phyloP scores from a whole-genome alignment of 2,113 vertebrate species.

The Microcebus jonahi region DNA sequence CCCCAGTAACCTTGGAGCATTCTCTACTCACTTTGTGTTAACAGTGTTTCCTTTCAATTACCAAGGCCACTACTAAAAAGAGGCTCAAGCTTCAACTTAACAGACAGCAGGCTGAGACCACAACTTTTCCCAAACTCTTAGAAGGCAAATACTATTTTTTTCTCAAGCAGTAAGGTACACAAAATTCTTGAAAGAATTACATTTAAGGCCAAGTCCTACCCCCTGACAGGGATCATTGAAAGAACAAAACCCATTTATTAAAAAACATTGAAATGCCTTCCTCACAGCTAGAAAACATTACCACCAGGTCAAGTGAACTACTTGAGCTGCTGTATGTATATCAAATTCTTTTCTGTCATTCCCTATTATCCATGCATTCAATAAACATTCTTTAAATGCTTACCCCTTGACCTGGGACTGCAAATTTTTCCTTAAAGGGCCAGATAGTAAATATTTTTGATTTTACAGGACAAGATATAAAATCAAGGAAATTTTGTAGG shows the following conservation, averaged over 20 bases:
- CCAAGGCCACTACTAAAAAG: not conserved
- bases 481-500: not conserved
- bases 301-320: not conserved
- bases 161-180: not conserved
- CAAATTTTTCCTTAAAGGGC: constrained; percentile 13
- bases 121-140: not conserved
- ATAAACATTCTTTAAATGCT: constrained; percentile 20
- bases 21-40: not conserved
- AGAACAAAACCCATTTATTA: constrained; percentile 14
- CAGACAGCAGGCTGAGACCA: not conserved
- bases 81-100: not conserved
- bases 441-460: not conserved
- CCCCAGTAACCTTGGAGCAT: not conserved
- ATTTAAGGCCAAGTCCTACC: not conserved
- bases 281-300: not conserved
- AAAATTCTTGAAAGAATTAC: constrained; percentile 19
- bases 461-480: not conserved
- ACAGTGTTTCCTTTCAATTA: not conserved
- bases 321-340: not conserved
- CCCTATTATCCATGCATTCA: not conserved
- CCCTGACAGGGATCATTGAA: not conserved
- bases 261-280: constrained; percentile 27
- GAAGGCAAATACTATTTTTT: not conserved
- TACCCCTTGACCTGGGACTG: not conserved
- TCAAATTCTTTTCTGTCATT: constrained; percentile 32